Evolutionary conservation across 2,888 invertebrate species (phyloP), one percentile per base, ranked within the genome.

Genomic region (Cynaeus angustus): DNA sequence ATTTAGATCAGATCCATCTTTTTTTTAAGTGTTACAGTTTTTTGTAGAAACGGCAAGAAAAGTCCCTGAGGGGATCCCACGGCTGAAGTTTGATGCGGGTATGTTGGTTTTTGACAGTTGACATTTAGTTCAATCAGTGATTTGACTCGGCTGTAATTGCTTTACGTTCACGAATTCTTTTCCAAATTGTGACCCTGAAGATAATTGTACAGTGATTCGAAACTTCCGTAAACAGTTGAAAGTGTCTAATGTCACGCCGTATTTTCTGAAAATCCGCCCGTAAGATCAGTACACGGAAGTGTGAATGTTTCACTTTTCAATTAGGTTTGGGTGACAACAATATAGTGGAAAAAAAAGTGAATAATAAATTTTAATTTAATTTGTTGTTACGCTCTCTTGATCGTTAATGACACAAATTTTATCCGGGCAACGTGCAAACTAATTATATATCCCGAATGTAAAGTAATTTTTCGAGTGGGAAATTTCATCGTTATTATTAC

Each of bases 381-480:
- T 73, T 58, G 61, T 59, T 52, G 67, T 67, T 37, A 50, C 59
- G 67, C 50, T 67, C 52, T 33, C 59, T 28, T 52, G 67, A 7
- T 46, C 41, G 48, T 66, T 66, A 66, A 66, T 66, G 66, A 66
- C 66, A 66, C 58, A 12, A 48, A 66, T 66, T 66, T 66, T 41
- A 58, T 16, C 14, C 48, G 28, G 48, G 26, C 46, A 16, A 45
- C 30, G 53, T 56, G 66, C 66, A 48, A 66, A 56, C 30, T 56
- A 66, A 66, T 66, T 66, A 66, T 30, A 13, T 28, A 12, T 26
- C 12, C 26, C 48, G 48, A 50, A 50, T 50, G 28, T 10, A 50
- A 46, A 46, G 14, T 46, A 16, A 46, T 53, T 52, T 56, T 43
- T 56, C 45, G n/a, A 62, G 50, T 33, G 52, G 52, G 33, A 64